Evolutionary conservation across 92 coral and sea anemone species (phyloP).

Genomic region (Zoanthus gigantus): DNA sequence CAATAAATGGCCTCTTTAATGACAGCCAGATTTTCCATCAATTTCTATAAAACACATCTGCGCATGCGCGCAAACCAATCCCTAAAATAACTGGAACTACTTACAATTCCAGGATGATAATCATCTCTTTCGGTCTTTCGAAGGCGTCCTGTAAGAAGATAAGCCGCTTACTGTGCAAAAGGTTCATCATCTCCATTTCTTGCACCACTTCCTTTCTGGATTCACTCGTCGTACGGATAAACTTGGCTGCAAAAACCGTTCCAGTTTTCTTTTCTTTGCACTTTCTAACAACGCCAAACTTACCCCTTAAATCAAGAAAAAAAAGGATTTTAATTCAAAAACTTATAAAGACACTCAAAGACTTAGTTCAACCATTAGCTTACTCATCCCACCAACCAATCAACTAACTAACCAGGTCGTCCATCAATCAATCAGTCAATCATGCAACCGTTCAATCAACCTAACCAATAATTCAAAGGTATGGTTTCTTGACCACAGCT

Average conservation of each 20-base stretch:
- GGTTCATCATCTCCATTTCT: slow-evolving; percentile 97
- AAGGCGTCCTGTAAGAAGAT: slow-evolving; percentile 93
- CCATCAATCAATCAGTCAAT: not conserved
- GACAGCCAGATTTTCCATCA: too few species aligned
- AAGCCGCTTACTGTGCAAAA: slow-evolving; percentile 90
- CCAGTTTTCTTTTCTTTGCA: slow-evolving; percentile 90
- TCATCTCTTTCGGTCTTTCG: slow-evolving; percentile 96
- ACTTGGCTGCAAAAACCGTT: slow-evolving; percentile 91
- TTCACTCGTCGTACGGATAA: slow-evolving; percentile 86
- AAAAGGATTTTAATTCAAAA: not conserved
- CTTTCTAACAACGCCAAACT: slow-evolving; percentile 95
- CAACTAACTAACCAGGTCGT: not conserved
- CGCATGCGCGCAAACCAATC: too few species aligned
- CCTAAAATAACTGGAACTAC: slow-evolving; percentile 25
- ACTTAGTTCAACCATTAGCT: too few species aligned
- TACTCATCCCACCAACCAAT: not conserved
- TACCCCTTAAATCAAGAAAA: slow-evolving; percentile 63
- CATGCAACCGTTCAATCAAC: too few species aligned
- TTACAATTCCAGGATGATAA: slow-evolving; percentile 94
- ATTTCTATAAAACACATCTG: too few species aligned
- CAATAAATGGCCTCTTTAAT: too few species aligned
- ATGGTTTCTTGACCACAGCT: too few species aligned
- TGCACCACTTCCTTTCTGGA: slow-evolving; percentile 93
- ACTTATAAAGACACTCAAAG: not conserved
- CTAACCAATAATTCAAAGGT: too few species aligned